Evolutionary conservation across 2,797 vertebrate species (phyloP).

Genomic region (Anguilla anguilla): DNA sequence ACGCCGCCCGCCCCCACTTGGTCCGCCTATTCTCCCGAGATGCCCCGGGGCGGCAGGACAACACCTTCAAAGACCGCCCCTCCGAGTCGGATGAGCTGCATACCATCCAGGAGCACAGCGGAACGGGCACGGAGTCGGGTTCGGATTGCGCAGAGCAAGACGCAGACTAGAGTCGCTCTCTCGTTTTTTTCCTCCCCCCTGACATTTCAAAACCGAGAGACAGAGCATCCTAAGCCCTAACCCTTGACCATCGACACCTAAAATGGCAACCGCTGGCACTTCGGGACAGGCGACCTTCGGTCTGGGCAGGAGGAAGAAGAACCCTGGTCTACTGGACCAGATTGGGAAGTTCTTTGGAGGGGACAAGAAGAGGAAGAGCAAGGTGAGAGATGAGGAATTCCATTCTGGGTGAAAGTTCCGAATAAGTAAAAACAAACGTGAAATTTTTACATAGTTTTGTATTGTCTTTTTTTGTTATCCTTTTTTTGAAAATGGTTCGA

Average conservation of each 20-base stretch:
- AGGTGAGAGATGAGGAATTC: constrained; percentile 87
- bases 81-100: constrained; percentile 98
- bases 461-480: neutral
- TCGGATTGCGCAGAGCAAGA: constrained; percentile 88
- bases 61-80: constrained; percentile 99
- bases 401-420: constrained; percentile 27
- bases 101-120: constrained; percentile 94
- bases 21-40: constrained; percentile 99
- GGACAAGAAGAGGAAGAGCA: constrained; percentile 95
- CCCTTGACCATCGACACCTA: constrained; percentile 60
- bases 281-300: constrained; percentile 82
- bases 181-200: constrained; percentile 40
- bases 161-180: constrained; percentile 71
- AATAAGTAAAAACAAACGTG: neutral
- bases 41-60: constrained; percentile 97
- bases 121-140: constrained; percentile 80
- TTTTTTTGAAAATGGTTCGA: neutral
- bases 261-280: constrained; percentile 91
- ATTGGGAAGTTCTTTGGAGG: constrained; percentile 96
- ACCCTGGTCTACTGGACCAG: constrained; percentile 91
- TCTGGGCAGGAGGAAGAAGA: constrained; percentile 84
- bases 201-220: constrained; percentile 50
- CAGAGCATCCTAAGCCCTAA: constrained; percentile 42
- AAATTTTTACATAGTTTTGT: constrained; percentile 14
- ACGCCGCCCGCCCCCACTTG: constrained; percentile 92